Base-by-base conservation (phyloP, 2,113 vertebrate genomes). In the Tinamus guttatus region DNA sequence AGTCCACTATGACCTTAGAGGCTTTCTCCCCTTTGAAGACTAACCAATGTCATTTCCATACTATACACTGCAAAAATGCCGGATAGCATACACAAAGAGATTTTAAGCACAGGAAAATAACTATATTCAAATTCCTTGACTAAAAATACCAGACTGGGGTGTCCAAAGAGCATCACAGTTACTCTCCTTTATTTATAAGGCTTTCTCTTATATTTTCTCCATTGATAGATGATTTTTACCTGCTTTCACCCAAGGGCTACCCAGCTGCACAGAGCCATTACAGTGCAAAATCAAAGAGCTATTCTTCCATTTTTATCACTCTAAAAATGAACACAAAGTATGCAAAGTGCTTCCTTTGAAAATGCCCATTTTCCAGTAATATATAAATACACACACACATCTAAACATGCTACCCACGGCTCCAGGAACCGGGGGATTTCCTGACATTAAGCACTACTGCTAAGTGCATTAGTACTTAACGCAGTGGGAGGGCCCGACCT, bases 401-500 rank as follows among this genome's bases (percentile, higher is more conserved):
- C 51, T 81, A 54, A 88, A 86, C 17, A 47, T 11, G 59, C 52
- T 59, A n/a, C 70, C 58, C 38, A 9, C 32, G 52, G 71, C 68
- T 89, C 69, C 24, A 13, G 88, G 84, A 90, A 83, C 0, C 1
- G 5, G 84, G 34, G 74, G 74, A 91, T 93, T 97, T 97, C 79
- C 87, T 96, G 92, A 95, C 84, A 93, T 58, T 83, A 81, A 91
- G 84, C 59, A 86, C 54, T 77, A 62, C 88, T 1, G 20, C 25
- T 38, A 51, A 80, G 43, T 89, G 80, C 67, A 58, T 94, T 80
- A 79, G 75, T 71, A 81, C 80, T 95, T 91, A 76, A 71, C 58
- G 54, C 60, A 65, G 67, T 91, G 87, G 92, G 86, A 92, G 88
- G 85, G 80, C 84, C 93, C 34, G 69, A 88, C 85, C 76, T 87